Base-by-base conservation (phyloP, 2,888 invertebrate genomes). In the Electrophaes corylata region DNA sequence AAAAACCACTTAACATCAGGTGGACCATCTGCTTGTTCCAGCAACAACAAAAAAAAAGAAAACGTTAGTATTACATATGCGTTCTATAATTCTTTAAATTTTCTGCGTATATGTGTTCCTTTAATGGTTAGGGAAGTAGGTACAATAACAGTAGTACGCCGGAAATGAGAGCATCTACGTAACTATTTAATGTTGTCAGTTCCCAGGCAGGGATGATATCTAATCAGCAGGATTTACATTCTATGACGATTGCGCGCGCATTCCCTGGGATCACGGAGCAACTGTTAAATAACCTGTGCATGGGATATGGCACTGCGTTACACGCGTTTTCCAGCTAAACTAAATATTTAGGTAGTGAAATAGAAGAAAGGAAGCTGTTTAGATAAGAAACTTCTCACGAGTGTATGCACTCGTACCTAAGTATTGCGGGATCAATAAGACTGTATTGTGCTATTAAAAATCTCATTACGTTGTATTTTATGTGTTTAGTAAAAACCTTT, bases 181-280 rank as follows among this genome's bases (percentile, higher is more conserved):
- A 72, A 70, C 69, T 77, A 76, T 79, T 84, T 81, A 77, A 76
- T 79, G 85, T 84, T 81, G 84, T 78, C 82, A 75, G 83, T 88
- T 89, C 89, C 87, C 89, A 88, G 78, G 61, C 57, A 37, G 58
- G 83, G 79, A 76, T 78, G 82, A 74, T 89, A 91, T 91, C 89
- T 90, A 91, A 90, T 91, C 89, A 81, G 78, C 71, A 75, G 81
- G 79, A 83, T 86, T 82, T 84, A 86, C 78, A 81, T 80, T 76
- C 72, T 78, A 84, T 83, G 81, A 84, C 83, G 79, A 84, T 82
- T 88, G 79, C 76, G 74, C 67, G 76, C 79, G 77, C 72, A 78
- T 75, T 73, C 69, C 72, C 75, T 77, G 77, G 67, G 69, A 20
- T 10, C 45, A 26, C 16, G 18, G 6, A 47, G n/a, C 6, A 55